phyloP scores from a whole-genome alignment of 2,113 vertebrate genomes.

The Labrus mixtus region DNA sequence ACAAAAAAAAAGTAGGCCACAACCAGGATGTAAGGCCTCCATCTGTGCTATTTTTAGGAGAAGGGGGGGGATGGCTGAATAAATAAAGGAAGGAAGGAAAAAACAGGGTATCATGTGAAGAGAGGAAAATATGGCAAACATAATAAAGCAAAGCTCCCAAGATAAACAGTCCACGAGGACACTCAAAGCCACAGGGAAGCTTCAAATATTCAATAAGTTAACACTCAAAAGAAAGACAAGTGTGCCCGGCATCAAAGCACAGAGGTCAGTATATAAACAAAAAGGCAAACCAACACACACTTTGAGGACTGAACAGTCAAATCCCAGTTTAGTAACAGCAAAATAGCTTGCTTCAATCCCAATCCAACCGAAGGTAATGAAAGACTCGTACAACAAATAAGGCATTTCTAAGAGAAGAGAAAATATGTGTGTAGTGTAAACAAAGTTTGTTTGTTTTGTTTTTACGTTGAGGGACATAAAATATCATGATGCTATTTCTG shows the following conservation, averaged over 20 bases:
- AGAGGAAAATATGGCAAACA: constrained; percentile 46
- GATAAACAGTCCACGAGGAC: constrained; percentile 34
- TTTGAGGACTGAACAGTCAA: constrained; percentile 41
- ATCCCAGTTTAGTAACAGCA: constrained; percentile 45
- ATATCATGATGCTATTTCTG: constrained; percentile 83
- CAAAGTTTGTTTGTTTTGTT: constrained; percentile 31
- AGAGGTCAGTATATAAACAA: constrained; percentile 64
- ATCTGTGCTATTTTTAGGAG: constrained; percentile 64
- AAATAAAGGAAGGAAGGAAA: constrained; percentile 70
- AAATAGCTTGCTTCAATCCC: constrained; percentile 39
- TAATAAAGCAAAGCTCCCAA: constrained; percentile 66
- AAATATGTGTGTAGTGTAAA: constrained; percentile 59
- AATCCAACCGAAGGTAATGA: constrained; percentile 46
- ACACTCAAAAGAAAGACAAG: constrained; percentile 66
- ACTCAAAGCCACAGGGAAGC: constrained; percentile 37
- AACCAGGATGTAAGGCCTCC: constrained; percentile 59
- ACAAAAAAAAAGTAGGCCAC: constrained; percentile 39
- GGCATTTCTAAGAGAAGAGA: constrained; percentile 74
- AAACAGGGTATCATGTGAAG: constrained; percentile 48
- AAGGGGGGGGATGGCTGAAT: constrained; percentile 54
- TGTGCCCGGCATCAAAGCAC: constrained; percentile 75
- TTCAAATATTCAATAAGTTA: constrained; percentile 83
- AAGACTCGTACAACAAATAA: constrained; percentile 76
- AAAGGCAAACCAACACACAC: constrained; percentile 62
- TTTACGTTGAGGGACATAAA: constrained; percentile 16